Conservation (phyloP, 2,113 vertebrate genomes). For the Raphicerus campestris region DNA sequence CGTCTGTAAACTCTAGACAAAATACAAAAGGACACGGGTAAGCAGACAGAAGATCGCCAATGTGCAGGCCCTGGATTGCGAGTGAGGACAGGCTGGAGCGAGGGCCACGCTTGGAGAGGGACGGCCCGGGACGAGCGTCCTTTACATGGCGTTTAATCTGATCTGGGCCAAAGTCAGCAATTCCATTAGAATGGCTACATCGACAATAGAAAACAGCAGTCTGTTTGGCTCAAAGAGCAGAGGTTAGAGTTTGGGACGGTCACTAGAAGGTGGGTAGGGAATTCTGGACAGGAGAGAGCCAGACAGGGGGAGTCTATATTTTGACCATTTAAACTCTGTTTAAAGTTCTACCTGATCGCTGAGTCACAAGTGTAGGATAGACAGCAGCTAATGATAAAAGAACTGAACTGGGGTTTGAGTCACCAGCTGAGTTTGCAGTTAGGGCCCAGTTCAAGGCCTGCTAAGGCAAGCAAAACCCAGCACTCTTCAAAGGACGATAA, state of each 20-base stretch:
- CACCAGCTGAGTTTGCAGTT: too few relatives aligned
- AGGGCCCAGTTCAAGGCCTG: neutral
- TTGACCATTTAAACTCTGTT: neutral
- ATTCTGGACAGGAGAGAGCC: neutral
- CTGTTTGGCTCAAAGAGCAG: neutral
- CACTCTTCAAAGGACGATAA: neutral
- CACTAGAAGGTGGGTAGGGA: neutral
- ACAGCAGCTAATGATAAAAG: neutral
- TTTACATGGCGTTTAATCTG: accelerated
- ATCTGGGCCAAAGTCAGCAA: neutral
- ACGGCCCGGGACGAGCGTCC: neutral
- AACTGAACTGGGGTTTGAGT: neutral
- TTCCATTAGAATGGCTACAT: accelerated
- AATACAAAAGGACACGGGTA: neutral
- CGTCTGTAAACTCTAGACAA: neutral
- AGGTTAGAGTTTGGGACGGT: neutral
- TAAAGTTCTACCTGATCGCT: neutral
- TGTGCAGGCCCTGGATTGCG: too few relatives aligned
- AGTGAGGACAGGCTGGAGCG: neutral
- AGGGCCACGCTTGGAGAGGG: neutral
- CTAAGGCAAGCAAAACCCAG: neutral
- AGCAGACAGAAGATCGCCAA: neutral
- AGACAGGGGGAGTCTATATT: neutral
- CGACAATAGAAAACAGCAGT: neutral
- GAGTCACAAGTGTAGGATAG: neutral